phyloP scores from a whole-genome alignment of 2,113 vertebrate genomes.

The Oxyura jamaicensis region DNA sequence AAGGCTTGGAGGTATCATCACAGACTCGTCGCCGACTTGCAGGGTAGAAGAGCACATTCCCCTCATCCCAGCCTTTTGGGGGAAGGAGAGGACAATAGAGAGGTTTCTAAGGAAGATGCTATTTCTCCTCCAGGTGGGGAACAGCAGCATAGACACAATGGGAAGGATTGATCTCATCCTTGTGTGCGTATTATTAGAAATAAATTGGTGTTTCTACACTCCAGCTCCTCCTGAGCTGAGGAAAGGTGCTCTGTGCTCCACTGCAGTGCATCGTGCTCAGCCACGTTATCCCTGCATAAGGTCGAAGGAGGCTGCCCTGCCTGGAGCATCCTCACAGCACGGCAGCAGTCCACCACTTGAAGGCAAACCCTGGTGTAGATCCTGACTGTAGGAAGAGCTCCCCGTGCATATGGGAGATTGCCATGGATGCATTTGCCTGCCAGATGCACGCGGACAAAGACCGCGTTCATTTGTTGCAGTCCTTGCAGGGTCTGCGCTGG shows the following conservation, averaged over 20 bases:
- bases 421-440: accelerated
- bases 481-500: not conserved
- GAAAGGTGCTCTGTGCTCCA: not conserved
- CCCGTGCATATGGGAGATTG: accelerated
- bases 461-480: not conserved
- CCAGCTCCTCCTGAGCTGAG: not conserved
- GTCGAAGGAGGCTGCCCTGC: accelerated
- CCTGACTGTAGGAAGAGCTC: not conserved
- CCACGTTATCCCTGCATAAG: accelerated
- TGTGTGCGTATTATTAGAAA: accelerated
- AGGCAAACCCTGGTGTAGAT: accelerated
- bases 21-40: not conserved
- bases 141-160: accelerated
- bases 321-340: accelerated
- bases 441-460: slow-evolving; percentile 21
- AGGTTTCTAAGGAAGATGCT: not conserved
- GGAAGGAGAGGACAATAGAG: not conserved
- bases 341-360: accelerated
- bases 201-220: not conserved
- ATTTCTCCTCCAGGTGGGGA: accelerated
- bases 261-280: not conserved
- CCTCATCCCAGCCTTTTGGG: not conserved
- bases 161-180: not conserved
- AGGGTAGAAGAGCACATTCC: not conserved
- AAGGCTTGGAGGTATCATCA: not conserved